Evolutionary conservation across 2,113 vertebrate species (phyloP), one percentile per base, ranked within the genome.

Genomic region (Oplegnathus fasciatus): DNA sequence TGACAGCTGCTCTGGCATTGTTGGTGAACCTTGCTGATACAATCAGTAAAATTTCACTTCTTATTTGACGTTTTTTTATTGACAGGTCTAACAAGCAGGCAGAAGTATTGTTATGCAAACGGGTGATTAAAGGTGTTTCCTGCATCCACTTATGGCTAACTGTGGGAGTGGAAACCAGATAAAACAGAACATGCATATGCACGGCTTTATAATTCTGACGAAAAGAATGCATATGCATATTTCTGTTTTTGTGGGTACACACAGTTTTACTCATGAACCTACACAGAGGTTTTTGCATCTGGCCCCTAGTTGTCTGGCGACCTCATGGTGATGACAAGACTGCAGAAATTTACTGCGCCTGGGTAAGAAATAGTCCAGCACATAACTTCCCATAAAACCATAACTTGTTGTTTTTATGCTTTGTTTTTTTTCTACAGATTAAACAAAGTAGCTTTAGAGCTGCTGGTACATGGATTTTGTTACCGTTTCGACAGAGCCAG

Each of bases 71-170:
- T 5, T 48, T 48, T 48, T 48, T 48, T 17, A 17, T 17, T 48
- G 44, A 48, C 18, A 20, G 48, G 6, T 50, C 18, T 7, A 67
- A 18, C 9, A 8, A 46, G 26, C 48, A 20, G 6, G 48, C 18
- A 20, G 48, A 20, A 15, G 46, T 18, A 28, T 26, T 9, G 15
- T 17, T 28, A 46, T 46, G n/a, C 15, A 68, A 46, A 42, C n/a
- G 1, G 32, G 0, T 26, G 14, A 40, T 40, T 2, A 6, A 22
- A 3, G 1, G 6, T 4, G 0, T 58, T 58, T 42, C n/a, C 7
- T 18, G 8, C 71, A n/a, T 58, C 17, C 34, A 20, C 66, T 68
- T 17, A 48, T 28, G n/a, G 14, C 42, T 40, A 8, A 42, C 62
- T 48, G n/a, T 28, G 26, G 30, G 68, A 70, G 28, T 22, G 50